Base-by-base conservation (phyloP, 2,113 vertebrate genomes). In the Cyanoramphus novaezelandiae region DNA sequence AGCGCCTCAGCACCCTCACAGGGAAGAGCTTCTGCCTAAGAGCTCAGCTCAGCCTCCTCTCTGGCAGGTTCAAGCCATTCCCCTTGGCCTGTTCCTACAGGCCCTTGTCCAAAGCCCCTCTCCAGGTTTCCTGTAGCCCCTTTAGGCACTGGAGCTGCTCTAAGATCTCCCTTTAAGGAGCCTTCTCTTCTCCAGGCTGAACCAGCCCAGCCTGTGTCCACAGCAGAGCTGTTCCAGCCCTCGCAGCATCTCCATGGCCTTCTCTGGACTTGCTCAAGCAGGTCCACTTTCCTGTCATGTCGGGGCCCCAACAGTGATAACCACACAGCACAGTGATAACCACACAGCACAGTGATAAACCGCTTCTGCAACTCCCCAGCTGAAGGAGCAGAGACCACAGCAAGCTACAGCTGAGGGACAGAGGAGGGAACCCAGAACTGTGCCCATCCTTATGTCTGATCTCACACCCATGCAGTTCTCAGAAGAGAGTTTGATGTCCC, bases 401-500 rank as follows among this genome's bases (percentile, higher is more conserved):
- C 0, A 24, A 82, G 77, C 65, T 25, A 23, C 3, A 4, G 83
- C 84, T 27, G 80, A 95, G 62, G 59, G 69, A 11, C 57, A 33
- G 57, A 76, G 85, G 37, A 92, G 59, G 72, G 81, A 91, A 71
- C 10, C 17, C 88, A 90, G 91, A 59, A 53, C 92, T 57, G 86
- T 2, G 41, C 92, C 92, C 88, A 69, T 84, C 60, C 95, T 82
- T 37, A 43, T 13, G 92, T 71, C 92, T 90, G 28, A 16, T 63
- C 79, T 85, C 93, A 80, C 85, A 69, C 14, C 92, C 90, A 43
- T 60, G 88, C 82, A 78, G 59, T 81, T 93, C 88, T 81, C 93
- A 86, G 95, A 86, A 96, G 69, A 67, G 33, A 50, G 91, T 89
- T 50, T 83, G 93, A 84, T 82, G 63, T 93, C 82, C 35, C 62